Evolutionary conservation across 2,113 vertebrate genomes (phyloP).

Genomic region (Macaca fascicularis): T2T-MFA8v1.1 NC_088387.1:52741001-52741500

Average conservation of each 20-base stretch:
- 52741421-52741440: background rate
- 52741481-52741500: background rate
- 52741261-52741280: background rate
- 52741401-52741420: background rate
- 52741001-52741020: background rate
- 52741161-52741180: constrained; percentile 41
- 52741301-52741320: background rate
- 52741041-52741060: background rate
- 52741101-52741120: constrained; percentile 24
- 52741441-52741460: background rate
- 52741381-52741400: background rate
- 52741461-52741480: background rate
- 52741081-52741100: constrained; percentile 44
- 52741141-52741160: constrained; percentile 19
- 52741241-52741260: background rate
- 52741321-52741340: background rate
- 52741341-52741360: background rate
- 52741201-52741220: background rate
- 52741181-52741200: background rate
- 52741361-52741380: background rate
- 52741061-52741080: constrained; percentile 5
- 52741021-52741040: background rate
- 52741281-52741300: background rate
- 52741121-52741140: constrained; percentile 54
- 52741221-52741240: background rate